Conservation (phyloP, 64 coral and sea anemone genomes). For the Montipora sp. region DNA sequence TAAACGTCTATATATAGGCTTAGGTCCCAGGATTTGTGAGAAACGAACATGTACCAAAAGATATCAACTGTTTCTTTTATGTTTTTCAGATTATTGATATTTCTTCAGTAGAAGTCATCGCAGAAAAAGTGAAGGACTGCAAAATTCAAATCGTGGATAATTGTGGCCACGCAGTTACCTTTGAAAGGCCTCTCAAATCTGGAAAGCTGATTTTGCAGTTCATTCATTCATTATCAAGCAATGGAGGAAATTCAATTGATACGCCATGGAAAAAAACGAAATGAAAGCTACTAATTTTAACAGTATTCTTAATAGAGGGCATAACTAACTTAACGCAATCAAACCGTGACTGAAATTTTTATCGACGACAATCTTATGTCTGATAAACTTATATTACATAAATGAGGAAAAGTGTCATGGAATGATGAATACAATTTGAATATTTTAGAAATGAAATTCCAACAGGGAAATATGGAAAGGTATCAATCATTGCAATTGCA, state of each 20-base stretch:
- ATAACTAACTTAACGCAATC: neutral
- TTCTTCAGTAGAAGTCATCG: conserved; percentile 77
- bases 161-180: conserved; percentile 90
- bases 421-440: no score
- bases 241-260: neutral
- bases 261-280: neutral
- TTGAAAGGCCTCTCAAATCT: conserved; percentile 89
- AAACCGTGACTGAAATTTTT: neutral
- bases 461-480: no score
- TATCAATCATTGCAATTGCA: no score
- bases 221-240: conserved; percentile 47
- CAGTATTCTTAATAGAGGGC: neutral
- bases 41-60: neutral
- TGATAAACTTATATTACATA: neutral
- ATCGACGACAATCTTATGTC: neutral
- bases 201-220: conserved; percentile 83
- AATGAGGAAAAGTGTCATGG: neutral
- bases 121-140: conserved; percentile 79
- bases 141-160: conserved; percentile 73
- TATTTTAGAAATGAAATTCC: no score
- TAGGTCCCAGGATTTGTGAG: no score
- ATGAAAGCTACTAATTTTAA: neutral
- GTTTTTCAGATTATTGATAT: conserved; percentile 77
- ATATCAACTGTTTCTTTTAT: neutral
- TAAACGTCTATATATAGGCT: no score